Evolutionary conservation across 1,140 invertebrate genomes (phyloP).

Genomic region (Lucilia cuprina): DNA sequence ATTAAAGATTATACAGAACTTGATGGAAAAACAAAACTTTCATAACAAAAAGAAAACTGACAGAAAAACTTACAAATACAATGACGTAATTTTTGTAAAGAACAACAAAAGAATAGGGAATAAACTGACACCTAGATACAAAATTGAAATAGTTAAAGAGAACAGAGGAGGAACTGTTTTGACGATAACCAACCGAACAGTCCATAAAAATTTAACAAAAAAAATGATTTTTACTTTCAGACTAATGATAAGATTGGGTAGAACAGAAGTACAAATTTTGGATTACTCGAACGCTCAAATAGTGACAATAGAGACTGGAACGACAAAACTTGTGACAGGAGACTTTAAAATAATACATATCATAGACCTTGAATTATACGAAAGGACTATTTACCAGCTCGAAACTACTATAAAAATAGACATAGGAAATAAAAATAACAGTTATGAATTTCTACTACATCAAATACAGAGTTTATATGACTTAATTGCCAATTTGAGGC

Average conservation of each 20-base stretch:
- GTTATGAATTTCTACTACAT: not conserved
- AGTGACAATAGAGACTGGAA: not conserved
- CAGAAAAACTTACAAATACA: no score
- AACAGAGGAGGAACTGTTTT: not conserved
- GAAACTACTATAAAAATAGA: not conserved
- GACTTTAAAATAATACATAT: not conserved
- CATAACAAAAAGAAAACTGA: no score
- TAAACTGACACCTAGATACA: not conserved
- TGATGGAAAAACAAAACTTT: no score
- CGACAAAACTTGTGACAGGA: not conserved
- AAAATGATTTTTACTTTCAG: no score
- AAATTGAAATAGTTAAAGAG: not conserved
- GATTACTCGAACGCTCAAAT: not conserved
- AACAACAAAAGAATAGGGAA: not conserved
- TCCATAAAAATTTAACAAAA: not conserved
- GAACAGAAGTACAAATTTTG: no score
- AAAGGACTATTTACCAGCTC: not conserved
- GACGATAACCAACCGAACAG: conserved; percentile 40
- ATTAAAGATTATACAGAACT: no score
- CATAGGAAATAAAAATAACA: not conserved
- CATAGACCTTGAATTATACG: not conserved
- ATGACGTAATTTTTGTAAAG: not conserved
- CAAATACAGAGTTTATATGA: no score
- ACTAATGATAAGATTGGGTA: no score
- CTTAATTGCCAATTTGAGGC: not conserved